Conservation (phyloP, 2,113 vertebrate species). For the Puma concolor region DNA sequence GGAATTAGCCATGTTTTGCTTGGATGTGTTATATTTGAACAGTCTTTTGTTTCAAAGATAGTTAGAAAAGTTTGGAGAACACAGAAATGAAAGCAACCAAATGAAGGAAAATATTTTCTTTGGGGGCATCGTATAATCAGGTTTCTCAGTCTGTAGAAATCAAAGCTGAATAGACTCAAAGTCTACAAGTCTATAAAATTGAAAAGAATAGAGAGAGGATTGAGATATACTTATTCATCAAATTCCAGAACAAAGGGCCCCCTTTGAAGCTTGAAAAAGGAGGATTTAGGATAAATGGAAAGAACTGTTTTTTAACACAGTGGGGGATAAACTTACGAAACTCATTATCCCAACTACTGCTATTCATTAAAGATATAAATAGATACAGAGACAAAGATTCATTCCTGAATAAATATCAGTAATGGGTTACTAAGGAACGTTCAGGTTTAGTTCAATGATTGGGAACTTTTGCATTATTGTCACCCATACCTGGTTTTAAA, state of each 20-base stretch:
- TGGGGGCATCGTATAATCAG: constrained; percentile 47
- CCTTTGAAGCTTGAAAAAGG: constrained; percentile 70
- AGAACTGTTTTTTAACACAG: constrained; percentile 68
- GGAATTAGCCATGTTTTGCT: constrained; percentile 26
- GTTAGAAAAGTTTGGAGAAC: constrained; percentile 44
- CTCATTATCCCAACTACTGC: constrained; percentile 74
- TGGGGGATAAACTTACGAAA: constrained; percentile 71
- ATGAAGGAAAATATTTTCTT: constrained; percentile 73
- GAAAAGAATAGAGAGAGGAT: constrained; percentile 68
- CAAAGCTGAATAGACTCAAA: constrained; percentile 74
- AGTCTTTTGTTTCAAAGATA: constrained; percentile 68
- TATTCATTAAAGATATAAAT: constrained; percentile 79
- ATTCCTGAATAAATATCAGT: constrained; percentile 64
- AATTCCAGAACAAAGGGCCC: constrained; percentile 67
- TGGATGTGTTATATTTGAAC: constrained; percentile 8
- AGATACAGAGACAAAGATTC: constrained; percentile 64
- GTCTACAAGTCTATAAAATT: constrained; percentile 69
- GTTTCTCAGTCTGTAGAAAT: constrained; percentile 63
- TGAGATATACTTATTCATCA: constrained; percentile 73
- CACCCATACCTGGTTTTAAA: background rate
- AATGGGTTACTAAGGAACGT: constrained; percentile 28
- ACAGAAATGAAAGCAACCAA: constrained; percentile 50
- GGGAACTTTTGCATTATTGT: constrained; percentile 7
- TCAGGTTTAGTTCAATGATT: constrained; percentile 34
- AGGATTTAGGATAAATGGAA: constrained; percentile 73